phyloP scores from a whole-genome alignment of 2,797 vertebrate species.

The Anguilla pacifica region DNA sequence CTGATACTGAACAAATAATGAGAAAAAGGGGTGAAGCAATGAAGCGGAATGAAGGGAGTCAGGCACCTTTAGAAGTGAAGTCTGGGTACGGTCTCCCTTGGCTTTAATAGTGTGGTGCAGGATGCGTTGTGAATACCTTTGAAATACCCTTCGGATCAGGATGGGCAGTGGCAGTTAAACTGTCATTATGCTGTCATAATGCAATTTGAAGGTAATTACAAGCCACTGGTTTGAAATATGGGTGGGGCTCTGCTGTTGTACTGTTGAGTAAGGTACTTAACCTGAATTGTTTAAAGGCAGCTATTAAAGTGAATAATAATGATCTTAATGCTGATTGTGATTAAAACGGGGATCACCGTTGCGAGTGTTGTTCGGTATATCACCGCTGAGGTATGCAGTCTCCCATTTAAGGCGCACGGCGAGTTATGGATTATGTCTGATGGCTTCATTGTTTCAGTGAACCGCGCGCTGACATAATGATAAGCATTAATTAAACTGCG shows the following conservation, averaged over 20 bases:
- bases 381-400: background rate
- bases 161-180: background rate
- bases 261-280: background rate
- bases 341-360: background rate
- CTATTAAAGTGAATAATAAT: background rate
- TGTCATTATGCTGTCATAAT: background rate
- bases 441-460: background rate
- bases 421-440: constrained; percentile 8
- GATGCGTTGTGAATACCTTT: background rate
- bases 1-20: background rate
- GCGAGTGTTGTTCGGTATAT: background rate
- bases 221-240: background rate
- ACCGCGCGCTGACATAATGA: background rate
- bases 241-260: background rate
- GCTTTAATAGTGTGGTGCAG: background rate
- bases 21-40: background rate
- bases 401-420: background rate
- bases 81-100: background rate
- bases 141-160: background rate
- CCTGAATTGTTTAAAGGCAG: background rate
- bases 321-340: background rate
- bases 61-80: background rate
- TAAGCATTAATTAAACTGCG: background rate
- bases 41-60: background rate
- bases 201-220: background rate